Evolutionary conservation across 1,140 invertebrate genomes (phyloP).

Genomic region (Listronotus oregonensis): DNA sequence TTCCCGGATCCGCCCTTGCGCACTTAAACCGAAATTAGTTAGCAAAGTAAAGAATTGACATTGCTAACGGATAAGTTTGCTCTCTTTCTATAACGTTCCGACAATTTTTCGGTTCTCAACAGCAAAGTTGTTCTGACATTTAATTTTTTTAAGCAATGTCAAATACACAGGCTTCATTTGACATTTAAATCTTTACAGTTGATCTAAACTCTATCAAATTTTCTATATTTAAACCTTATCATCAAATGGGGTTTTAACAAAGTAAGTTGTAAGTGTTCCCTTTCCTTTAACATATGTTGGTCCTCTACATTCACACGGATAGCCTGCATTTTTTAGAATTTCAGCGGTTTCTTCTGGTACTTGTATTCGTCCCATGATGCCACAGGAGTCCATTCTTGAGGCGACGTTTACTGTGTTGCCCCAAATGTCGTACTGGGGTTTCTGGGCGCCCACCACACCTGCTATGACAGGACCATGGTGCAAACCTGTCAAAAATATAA

Average conservation of each 20-base stretch:
- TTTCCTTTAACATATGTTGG: slow-evolving; percentile 93
- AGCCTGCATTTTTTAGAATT: slow-evolving; percentile 80
- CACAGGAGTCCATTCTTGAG: slow-evolving; percentile 95
- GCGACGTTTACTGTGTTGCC: slow-evolving; percentile 97
- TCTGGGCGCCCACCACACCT: slow-evolving; percentile 92
- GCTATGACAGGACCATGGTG: slow-evolving; percentile 95
- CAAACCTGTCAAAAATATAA: slow-evolving; percentile 66
- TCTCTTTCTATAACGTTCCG: too few relatives aligned
- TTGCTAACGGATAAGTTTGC: too few relatives aligned
- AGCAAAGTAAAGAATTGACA: too few relatives aligned
- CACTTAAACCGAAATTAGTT: too few relatives aligned
- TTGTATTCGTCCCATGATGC: slow-evolving; percentile 83
- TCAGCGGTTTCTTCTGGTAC: slow-evolving; percentile 89
- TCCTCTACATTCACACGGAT: slow-evolving; percentile 84
- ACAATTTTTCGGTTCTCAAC: too few relatives aligned
- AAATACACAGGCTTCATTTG: too few relatives aligned
- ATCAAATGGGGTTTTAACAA: slow-evolving; percentile 72
- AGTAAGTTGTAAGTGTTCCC: slow-evolving; percentile 89
- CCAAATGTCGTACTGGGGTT: slow-evolving; percentile 98
- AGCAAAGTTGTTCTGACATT: too few relatives aligned
- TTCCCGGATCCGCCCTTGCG: too few relatives aligned
- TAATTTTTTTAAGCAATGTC: too few relatives aligned
- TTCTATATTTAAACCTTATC: slow-evolving; percentile 37
- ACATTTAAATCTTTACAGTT: too few relatives aligned
- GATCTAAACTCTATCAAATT: too few relatives aligned